These are phyloP conservation scores for Erythrocercus mccallii DNA, from an alignment of 2,113 vertebrate species.

Conservation along the genomic window DNA sequence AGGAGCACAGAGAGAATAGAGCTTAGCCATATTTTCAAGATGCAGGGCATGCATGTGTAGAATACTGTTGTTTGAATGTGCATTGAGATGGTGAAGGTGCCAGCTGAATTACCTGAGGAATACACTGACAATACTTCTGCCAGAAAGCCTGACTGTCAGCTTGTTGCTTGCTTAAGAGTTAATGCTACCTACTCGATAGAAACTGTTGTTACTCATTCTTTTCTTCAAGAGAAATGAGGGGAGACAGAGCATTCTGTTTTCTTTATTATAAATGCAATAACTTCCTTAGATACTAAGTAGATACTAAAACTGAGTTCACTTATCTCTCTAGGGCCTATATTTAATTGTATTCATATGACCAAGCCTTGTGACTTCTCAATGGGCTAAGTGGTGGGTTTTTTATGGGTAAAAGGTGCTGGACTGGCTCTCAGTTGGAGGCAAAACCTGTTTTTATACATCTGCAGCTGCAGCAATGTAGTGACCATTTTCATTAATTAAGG, in stretches of 20 bases:
- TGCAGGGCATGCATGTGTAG: background rate
- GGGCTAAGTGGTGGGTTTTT: background rate
- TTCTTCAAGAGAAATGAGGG: background rate
- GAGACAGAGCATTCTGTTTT: background rate
- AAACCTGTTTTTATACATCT: background rate
- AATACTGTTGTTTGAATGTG: rapidly evolving
- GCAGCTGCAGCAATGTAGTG: background rate
- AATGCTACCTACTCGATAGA: background rate
- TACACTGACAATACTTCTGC: background rate
- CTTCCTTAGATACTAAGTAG: background rate
- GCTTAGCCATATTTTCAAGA: background rate
- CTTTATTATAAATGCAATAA: background rate
- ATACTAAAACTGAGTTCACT: background rate
- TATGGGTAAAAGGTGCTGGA: background rate
- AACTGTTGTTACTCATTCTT: background rate
- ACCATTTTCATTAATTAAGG: background rate
- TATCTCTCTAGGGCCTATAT: background rate
- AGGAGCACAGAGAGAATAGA: background rate
- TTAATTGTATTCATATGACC: background rate
- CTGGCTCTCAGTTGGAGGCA: background rate
- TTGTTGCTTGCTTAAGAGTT: background rate
- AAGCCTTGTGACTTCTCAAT: background rate
- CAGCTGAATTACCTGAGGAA: background rate
- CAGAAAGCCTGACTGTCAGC: background rate
- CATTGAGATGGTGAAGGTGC: background rate